A percentile compares a stretch with the other conserved stretches of the same genome.
Conservation (phyloP, 2,888 invertebrate species). For the Apotomis betuletana region DNA sequence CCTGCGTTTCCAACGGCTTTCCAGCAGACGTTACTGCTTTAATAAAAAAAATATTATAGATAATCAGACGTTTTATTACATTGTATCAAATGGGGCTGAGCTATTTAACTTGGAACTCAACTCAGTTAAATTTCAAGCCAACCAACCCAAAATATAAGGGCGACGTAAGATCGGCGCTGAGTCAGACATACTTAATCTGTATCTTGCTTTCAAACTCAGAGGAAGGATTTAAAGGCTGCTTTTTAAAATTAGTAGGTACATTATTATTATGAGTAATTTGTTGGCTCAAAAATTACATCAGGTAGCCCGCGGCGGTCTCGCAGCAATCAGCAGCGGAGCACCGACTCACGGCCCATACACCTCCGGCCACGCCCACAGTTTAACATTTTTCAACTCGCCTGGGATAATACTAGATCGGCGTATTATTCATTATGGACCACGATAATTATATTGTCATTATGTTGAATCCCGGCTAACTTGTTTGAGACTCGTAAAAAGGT, state of each 20-base stretch:
- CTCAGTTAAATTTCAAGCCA: conserved; percentile 17
- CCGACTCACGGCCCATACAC: conserved; percentile 55
- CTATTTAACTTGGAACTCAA: conserved; percentile 12
- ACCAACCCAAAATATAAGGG: neutral
- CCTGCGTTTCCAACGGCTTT: no score
- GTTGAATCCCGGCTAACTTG: conserved; percentile 51
- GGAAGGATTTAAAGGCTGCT: conserved; percentile 60
- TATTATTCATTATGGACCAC: conserved; percentile 74
- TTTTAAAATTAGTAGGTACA: conserved; percentile 76
- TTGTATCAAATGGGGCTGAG: neutral
- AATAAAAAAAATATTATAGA: no score
- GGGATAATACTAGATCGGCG: conserved; percentile 73
- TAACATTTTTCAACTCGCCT: conserved; percentile 78
- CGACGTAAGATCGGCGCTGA: conserved; percentile 50
- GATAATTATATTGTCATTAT: conserved; percentile 72
- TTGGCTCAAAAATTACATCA: conserved; percentile 78
- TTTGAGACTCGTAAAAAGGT: conserved; percentile 42
- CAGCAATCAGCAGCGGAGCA: conserved; percentile 60
- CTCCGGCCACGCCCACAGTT: conserved; percentile 77
- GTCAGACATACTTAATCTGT: conserved; percentile 66
- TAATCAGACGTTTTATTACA: neutral
- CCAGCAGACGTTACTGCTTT: no score
- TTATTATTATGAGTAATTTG: conserved; percentile 82
- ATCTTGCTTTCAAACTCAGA: conserved; percentile 55
- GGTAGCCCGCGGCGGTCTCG: conserved; percentile 77